phyloP scores from a whole-genome alignment of 2,113 vertebrate species.

The Regulus satrapa region DNA sequence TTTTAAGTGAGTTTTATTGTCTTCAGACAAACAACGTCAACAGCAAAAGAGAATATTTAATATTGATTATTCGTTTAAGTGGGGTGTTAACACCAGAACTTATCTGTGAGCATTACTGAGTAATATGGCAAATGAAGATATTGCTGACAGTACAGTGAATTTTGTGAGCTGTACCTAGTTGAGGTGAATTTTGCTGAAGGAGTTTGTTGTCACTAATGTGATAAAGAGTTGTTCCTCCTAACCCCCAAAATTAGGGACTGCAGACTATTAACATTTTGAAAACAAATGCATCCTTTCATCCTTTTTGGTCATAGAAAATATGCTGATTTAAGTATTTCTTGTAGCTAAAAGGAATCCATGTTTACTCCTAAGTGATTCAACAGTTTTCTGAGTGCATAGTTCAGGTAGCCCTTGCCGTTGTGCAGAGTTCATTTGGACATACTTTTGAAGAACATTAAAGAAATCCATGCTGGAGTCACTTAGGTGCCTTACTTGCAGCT shows the following conservation, averaged over 20 bases:
- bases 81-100: not conserved
- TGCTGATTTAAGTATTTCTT: not conserved
- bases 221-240: not conserved
- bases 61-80: not conserved
- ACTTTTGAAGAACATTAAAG: not conserved
- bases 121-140: not conserved
- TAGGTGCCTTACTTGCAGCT: slow-evolving; percentile 18
- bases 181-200: not conserved
- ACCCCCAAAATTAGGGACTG: not conserved
- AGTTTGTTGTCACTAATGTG: not conserved
- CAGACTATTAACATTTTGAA: not conserved
- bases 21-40: not conserved
- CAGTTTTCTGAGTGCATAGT: not conserved
- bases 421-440: not conserved
- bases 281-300: not conserved
- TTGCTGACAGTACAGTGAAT: not conserved
- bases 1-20: not conserved
- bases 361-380: not conserved
- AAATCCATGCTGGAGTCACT: not conserved
- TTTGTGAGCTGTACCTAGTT: not conserved
- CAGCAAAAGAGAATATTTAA: not conserved
- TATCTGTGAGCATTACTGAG: not conserved
- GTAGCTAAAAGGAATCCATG: not conserved
- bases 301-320: not conserved
- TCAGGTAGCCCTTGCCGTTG: not conserved